A percentile compares a stretch with the other conserved stretches of the same genome.
These are phyloP conservation scores for Lutra lutra DNA, from an alignment of 2,797 vertebrate species.

Conservation along the genomic window DNA sequence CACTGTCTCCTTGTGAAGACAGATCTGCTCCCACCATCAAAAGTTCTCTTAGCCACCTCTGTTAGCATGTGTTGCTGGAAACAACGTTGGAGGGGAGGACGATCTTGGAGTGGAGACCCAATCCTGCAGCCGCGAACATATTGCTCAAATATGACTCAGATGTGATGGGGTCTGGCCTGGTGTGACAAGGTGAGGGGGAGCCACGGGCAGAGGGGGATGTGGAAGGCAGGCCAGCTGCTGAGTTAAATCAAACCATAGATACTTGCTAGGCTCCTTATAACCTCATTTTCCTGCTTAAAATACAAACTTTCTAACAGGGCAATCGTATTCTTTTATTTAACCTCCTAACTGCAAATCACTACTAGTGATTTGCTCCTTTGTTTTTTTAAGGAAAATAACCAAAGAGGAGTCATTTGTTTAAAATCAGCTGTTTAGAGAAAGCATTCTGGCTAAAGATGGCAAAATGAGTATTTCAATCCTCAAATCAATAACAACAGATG, in stretches of 20 bases:
- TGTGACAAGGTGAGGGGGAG: not conserved
- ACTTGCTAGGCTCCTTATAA: not conserved
- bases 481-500: conserved; percentile 70
- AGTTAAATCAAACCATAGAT: not conserved
- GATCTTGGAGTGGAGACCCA: too few species aligned
- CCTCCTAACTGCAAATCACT: conserved; percentile 11
- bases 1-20: not conserved
- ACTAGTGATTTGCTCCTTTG: not conserved
- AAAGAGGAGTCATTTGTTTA: not conserved
- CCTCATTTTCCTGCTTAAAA: not conserved
- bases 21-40: not conserved
- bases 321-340: conserved; percentile 31
- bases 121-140: not conserved
- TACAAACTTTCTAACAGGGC: conserved; percentile 24
- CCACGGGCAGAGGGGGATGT: not conserved
- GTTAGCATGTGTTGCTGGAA: not conserved
- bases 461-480: conserved; percentile 52
- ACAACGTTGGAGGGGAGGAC: not conserved
- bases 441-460: conserved; percentile 54
- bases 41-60: not conserved
- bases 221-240: not conserved
- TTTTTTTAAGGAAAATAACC: conserved; percentile 20
- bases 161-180: not conserved
- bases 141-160: not conserved
- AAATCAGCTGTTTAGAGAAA: conserved; percentile 40